Evolutionary conservation across 2,113 vertebrate species (phyloP).

Genomic region (Phocoena sinus): DNA sequence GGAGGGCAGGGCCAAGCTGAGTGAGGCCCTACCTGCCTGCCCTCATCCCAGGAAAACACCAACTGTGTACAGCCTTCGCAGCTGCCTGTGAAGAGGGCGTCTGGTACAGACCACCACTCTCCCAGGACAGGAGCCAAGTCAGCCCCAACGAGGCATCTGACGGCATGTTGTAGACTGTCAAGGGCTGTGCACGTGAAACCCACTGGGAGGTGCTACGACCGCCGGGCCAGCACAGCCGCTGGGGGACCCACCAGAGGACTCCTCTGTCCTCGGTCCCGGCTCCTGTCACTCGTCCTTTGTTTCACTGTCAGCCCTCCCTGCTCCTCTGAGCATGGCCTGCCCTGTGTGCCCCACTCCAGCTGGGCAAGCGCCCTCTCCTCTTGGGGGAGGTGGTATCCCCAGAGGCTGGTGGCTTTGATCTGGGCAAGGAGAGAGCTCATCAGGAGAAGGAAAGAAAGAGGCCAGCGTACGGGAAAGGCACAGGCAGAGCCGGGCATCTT

Average conservation of each 20-base stretch:
- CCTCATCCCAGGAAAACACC: neutral
- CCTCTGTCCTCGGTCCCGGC: neutral
- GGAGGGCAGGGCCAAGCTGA: neutral
- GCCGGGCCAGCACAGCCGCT: rapidly evolving
- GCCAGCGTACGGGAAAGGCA: neutral
- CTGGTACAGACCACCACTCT: rapidly evolving
- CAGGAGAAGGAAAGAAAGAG: neutral
- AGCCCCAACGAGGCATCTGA: rapidly evolving
- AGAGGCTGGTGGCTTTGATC: neutral
- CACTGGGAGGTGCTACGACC: neutral
- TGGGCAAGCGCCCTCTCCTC: neutral
- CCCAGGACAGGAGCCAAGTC: too few species aligned
- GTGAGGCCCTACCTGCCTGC: neutral
- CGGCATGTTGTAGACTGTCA: rapidly evolving
- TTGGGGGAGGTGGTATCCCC: neutral
- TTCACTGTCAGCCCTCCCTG: neutral
- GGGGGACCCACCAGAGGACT: neutral
- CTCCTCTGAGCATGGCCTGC: neutral
- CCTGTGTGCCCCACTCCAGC: neutral
- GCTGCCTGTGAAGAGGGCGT: too few species aligned
- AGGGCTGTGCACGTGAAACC: too few species aligned
- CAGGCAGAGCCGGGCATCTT: neutral
- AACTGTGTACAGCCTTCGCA: neutral
- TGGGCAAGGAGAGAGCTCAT: neutral
- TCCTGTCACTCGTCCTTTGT: neutral